Base-by-base conservation (phyloP, 2,113 vertebrate species). In the Apus apus region DNA sequence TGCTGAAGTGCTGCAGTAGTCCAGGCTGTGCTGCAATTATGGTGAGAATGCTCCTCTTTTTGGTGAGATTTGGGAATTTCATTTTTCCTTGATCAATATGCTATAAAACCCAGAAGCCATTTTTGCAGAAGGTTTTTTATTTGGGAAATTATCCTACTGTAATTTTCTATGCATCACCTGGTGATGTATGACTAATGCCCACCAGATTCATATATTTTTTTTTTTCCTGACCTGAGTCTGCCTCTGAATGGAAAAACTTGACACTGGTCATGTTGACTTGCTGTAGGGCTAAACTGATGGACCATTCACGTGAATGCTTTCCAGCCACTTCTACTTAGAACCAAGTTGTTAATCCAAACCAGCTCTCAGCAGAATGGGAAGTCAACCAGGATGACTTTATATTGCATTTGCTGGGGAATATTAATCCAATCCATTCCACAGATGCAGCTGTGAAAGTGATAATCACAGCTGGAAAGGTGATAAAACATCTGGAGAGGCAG, bases 401-500 rank as follows among this genome's bases (percentile, higher is more conserved):
- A 15, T 21, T 32, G 87, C 53, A 50, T 62, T 23, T 75, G 40
- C 62, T 64, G 67, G 30, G 65, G 78, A 65, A 61, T 0, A 0
- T 25, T 54, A 36, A 32, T 6, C 38, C 73, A 22, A 32, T 16
- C 40, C 32, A 10, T 30, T 19, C 53, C 32, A 46, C 38, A 3
- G 14, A 72, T 65, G 54, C 58, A 73, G 94, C 84, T 86, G 90
- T 60, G 58, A 20, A 84, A 84, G 58, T 86, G 90, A 80, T 50
- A 79, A 54, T 40, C 72, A 53, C 80, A 91, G 84, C 76, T 93
- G 87, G 60, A 60, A 65, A 80, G 79, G 80, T 68, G 87, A 8
- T 29, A 85, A 76, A 94, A 89, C 95, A 91, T 68, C 90, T 96
- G 94, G 64, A 72, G 72, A 66, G 36, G 87, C 75, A 82, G 61